These are phyloP conservation scores for Lacerta viridis DNA, from an alignment of 2,797 vertebrate genomes.

Conservation along the genomic window DNA sequence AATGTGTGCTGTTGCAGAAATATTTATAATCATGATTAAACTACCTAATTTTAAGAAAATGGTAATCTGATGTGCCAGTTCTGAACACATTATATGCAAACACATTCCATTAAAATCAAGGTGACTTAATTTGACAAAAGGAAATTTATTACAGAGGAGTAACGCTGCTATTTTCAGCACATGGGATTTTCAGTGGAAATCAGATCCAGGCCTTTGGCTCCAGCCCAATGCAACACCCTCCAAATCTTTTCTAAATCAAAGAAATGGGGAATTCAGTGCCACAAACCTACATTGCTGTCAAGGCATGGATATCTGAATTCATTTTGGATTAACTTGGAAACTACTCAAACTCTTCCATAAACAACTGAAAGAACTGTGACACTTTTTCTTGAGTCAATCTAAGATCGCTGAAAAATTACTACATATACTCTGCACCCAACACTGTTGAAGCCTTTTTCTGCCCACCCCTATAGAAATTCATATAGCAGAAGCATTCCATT, in stretches of 20 bases:
- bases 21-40: slow-evolving; percentile 14
- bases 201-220: no score
- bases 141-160: not conserved
- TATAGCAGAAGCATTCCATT: not conserved
- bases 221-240: not conserved
- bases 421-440: not conserved
- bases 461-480: not conserved
- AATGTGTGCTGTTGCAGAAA: slow-evolving; percentile 30
- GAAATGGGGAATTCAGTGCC: not conserved
- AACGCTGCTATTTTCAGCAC: not conserved
- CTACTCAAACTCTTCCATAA: not conserved
- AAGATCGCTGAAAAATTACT: not conserved
- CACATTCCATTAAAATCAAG: not conserved
- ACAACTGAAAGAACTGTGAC: not conserved
- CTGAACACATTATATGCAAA: not conserved
- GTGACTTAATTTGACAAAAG: not conserved
- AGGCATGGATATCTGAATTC: not conserved
- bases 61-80: not conserved
- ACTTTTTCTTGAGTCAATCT: not conserved
- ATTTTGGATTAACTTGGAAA: not conserved
- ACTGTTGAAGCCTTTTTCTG: not conserved
- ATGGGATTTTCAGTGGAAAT: not conserved
- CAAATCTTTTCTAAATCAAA: not conserved
- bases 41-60: not conserved
- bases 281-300: not conserved